Conservation (phyloP, 2,888 invertebrate genomes). For the Campaea margaritaria region DNA sequence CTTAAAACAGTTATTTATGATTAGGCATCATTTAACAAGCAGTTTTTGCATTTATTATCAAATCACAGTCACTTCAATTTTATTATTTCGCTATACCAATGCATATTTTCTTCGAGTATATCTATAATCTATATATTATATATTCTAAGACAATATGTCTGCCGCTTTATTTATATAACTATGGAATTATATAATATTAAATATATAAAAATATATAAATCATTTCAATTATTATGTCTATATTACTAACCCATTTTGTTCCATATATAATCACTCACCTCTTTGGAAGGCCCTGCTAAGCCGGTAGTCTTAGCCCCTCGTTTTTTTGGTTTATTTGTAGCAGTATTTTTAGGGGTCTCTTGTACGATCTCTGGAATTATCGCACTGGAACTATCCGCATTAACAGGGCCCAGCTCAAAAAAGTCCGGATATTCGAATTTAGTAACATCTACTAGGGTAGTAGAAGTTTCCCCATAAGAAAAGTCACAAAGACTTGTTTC, state of each 20-base stretch:
- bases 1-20: no score
- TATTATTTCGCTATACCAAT: no score
- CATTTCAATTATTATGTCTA: no score
- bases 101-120: no score
- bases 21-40: no score
- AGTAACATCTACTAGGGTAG: constrained; percentile 58
- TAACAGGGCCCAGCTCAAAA: constrained; percentile 56
- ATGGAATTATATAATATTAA: no score
- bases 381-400: constrained; percentile 54
- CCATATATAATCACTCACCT: constrained; percentile 28
- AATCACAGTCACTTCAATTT: no score
- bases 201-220: no score
- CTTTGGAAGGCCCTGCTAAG: constrained; percentile 46
- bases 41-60: no score
- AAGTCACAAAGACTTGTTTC: constrained; percentile 69
- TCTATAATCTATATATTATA: no score
- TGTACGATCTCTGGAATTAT: constrained; percentile 48
- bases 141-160: no score
- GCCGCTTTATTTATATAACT: no score
- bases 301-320: constrained; percentile 54
- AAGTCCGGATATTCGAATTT: constrained; percentile 62
- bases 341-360: constrained; percentile 44
- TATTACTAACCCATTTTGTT: not conserved
- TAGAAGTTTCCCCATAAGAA: constrained; percentile 66
- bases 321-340: constrained; percentile 55